phyloP scores from a whole-genome alignment of 1,140 invertebrate species.

The Campoletis sonorensis region DNA sequence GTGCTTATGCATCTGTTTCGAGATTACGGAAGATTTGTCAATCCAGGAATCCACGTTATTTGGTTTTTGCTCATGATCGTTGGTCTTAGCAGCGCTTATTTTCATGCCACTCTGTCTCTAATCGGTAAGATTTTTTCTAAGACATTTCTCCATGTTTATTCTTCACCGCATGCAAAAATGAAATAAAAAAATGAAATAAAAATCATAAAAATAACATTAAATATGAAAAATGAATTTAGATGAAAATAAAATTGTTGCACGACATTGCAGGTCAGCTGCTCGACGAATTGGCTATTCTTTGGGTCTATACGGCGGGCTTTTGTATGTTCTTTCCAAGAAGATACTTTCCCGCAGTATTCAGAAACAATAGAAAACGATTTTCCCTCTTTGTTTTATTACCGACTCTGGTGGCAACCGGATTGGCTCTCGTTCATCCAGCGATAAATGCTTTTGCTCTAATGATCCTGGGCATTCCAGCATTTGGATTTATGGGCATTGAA shows the following conservation, averaged over 20 bases:
- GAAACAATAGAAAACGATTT: slow-evolving; percentile 80
- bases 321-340: slow-evolving; percentile 84
- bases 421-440: slow-evolving; percentile 84
- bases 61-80: slow-evolving; percentile 87
- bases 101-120: slow-evolving; percentile 88
- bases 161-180: not conserved
- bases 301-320: slow-evolving; percentile 87
- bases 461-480: slow-evolving; percentile 83
- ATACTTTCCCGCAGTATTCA: slow-evolving; percentile 82
- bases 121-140: slow-evolving; percentile 78
- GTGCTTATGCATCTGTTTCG: slow-evolving; percentile 85
- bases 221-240: too few relatives aligned
- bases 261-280: slow-evolving; percentile 81
- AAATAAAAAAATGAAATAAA: too few relatives aligned
- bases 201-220: too few relatives aligned
- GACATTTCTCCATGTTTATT: slow-evolving; percentile 15
- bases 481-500: slow-evolving; percentile 82
- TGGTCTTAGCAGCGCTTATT: slow-evolving; percentile 88
- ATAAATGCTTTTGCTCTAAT: slow-evolving; percentile 89
- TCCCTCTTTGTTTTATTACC: slow-evolving; percentile 78
- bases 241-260: slow-evolving; percentile 47
- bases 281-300: slow-evolving; percentile 88
- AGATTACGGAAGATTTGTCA: slow-evolving; percentile 85
- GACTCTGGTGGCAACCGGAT: slow-evolving; percentile 80
- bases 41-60: slow-evolving; percentile 85